Percentiles rank a stretch among this genome's conserved stretches.
phyloP scores from a whole-genome alignment of 2,797 vertebrate species.

The Falco cherrug region DNA sequence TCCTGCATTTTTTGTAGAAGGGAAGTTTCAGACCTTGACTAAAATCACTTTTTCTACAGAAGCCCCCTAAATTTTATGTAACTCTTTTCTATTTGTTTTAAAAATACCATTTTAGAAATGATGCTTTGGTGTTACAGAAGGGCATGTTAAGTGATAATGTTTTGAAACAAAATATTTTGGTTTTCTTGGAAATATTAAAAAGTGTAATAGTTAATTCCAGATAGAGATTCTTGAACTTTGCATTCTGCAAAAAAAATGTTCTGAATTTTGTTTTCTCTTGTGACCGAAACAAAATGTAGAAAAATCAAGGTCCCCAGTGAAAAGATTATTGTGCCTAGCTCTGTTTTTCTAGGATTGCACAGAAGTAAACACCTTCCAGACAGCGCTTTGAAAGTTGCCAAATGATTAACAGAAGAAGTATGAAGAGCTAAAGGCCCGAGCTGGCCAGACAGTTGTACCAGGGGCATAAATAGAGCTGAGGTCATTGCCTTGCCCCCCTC shows the following conservation, averaged over 20 bases:
- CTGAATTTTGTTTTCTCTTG: conserved; percentile 11
- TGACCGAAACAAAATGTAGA: conserved; percentile 27
- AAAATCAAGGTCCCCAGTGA: not conserved
- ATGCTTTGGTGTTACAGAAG: not conserved
- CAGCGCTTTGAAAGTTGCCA: conserved; percentile 31
- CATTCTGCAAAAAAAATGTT: not conserved
- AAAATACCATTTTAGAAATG: not conserved
- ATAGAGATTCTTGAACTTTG: not conserved
- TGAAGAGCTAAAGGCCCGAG: conserved; percentile 22
- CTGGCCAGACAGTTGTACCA: conserved; percentile 40
- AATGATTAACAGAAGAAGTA: conserved; percentile 61
- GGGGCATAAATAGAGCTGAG: conserved; percentile 44
- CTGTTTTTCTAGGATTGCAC: conserved; percentile 46
- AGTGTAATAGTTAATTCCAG: not conserved
- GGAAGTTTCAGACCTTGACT: not conserved
- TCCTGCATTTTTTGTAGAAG: not conserved
- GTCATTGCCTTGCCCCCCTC: not conserved
- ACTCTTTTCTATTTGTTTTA: not conserved
- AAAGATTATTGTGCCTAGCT: conserved; percentile 21
- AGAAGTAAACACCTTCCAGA: conserved; percentile 67
- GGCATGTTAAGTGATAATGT: not conserved
- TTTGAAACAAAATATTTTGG: conserved; percentile 16
- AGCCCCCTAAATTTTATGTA: not conserved
- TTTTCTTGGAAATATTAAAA: conserved; percentile 8
- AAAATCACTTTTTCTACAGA: not conserved